phyloP scores from a whole-genome alignment of 2,797 vertebrate species.

The Crocodylus rhombifer region DNA sequence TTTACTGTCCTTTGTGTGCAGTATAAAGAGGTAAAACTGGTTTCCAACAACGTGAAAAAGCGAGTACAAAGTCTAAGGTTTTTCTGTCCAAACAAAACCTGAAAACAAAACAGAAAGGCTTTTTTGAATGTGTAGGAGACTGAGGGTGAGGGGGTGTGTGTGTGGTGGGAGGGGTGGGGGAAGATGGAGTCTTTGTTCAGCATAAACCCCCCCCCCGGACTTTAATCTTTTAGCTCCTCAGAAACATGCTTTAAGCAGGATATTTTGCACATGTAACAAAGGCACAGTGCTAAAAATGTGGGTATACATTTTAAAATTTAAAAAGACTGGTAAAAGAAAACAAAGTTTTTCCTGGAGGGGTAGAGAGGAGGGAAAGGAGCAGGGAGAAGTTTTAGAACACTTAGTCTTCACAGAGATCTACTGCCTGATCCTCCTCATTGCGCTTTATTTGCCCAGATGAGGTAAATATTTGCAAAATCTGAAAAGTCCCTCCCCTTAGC shows the following conservation, averaged over 20 bases:
- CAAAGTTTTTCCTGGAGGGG: too few relatives aligned
- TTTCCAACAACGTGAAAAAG: too few relatives aligned
- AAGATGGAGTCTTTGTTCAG: background rate
- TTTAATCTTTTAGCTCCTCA: background rate
- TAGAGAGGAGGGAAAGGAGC: too few relatives aligned
- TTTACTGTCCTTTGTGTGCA: background rate
- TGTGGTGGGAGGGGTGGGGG: background rate
- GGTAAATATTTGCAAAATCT: slow-evolving; percentile 22
- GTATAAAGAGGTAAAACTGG: background rate
- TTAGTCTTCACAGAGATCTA: background rate
- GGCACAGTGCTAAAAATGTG: too few relatives aligned
- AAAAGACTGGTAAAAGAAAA: too few relatives aligned
- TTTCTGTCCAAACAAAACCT: too few relatives aligned
- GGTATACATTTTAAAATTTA: too few relatives aligned
- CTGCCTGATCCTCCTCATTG: background rate
- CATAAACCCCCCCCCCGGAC: background rate
- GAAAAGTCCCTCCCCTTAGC: slow-evolving; percentile 6
- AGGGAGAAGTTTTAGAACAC: background rate
- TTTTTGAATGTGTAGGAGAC: too few relatives aligned
- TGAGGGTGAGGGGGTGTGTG: background rate
- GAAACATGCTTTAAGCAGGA: background rate
- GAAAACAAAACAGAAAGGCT: too few relatives aligned
- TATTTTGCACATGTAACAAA: background rate
- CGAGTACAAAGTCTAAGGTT: too few relatives aligned
- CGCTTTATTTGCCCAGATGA: background rate